phyloP scores from a whole-genome alignment of 2,888 invertebrate genomes.

The Dastarcus helophoroides region DNA sequence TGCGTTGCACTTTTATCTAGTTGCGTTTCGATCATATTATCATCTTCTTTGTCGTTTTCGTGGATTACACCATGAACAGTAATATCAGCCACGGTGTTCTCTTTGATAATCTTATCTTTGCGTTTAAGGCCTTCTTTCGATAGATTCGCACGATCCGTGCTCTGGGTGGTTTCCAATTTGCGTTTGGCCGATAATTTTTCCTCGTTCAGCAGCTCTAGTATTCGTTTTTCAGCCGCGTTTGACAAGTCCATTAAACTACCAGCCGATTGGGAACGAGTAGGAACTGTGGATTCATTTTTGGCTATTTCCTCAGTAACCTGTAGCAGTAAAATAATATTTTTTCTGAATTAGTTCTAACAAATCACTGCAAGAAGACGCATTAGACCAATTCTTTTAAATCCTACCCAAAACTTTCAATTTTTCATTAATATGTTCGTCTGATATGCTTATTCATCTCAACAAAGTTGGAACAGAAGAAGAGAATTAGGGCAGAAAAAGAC shows the following conservation, averaged over 20 bases:
- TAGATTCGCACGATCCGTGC: constrained; percentile 48
- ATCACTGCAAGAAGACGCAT: too few relatives aligned
- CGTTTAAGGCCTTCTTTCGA: constrained; percentile 38
- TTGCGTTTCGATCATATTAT: constrained; percentile 26
- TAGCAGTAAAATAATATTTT: constrained; percentile 12
- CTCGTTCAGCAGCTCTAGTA: constrained; percentile 59
- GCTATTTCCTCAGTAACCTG: constrained; percentile 29
- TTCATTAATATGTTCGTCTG: too few relatives aligned
- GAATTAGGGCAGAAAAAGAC: too few relatives aligned
- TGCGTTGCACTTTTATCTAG: constrained; percentile 30
- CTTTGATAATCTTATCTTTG: constrained; percentile 49
- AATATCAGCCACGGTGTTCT: constrained; percentile 35
- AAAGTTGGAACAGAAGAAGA: too few relatives aligned
- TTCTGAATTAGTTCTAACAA: constrained; percentile 4
- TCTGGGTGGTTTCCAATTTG: constrained; percentile 64
- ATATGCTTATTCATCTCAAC: too few relatives aligned
- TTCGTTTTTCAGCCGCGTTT: constrained; percentile 56
- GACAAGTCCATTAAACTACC: constrained; percentile 64
- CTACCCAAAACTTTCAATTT: too few relatives aligned
- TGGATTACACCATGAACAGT: constrained; percentile 26
- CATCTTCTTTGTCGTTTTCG: constrained; percentile 24
- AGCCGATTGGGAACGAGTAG: constrained; percentile 52
- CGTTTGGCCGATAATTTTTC: constrained; percentile 49
- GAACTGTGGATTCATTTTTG: constrained; percentile 31
- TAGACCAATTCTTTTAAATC: too few relatives aligned